Evolutionary conservation across 2,113 vertebrate genomes (phyloP), one percentile per base, ranked within the genome.

Genomic region (Halcyon senegalensis): DNA sequence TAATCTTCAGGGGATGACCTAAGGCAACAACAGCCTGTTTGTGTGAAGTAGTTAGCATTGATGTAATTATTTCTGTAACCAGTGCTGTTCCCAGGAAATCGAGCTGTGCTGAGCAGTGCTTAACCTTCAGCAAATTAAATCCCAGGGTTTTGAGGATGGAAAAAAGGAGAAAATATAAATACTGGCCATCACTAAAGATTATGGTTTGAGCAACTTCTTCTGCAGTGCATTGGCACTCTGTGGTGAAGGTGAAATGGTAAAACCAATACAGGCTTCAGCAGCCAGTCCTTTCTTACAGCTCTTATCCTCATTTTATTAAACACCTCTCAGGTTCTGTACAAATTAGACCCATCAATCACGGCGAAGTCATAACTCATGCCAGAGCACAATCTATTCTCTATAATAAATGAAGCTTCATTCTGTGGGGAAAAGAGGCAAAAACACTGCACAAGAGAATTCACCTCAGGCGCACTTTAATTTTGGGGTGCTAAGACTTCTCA

Each of bases 291-390:
- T 41, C 90, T 74, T 33, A 80, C 6, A 80, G 43, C 27, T 70
- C 46, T 72, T 39, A 23, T 33, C 44, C 27, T 86, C 9, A 8
- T 81, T 93, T 92, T 23, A 81, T 51, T 78, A 64, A 84, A 67
- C 18, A 90, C 21, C n/a, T 85, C 44, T 51, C 31, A 25, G 9
- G 20, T 85, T 74, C 48, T 63, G 51, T 55, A 81, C 67, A 90
- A 96, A 88, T 84, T 74, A 88, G 43, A 62, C 20, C 19, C 56
- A 84, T 95, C 78, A 70, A 84, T 90, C 90, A 85, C 63, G 84
- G 37, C 20, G 43, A 82, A 96, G 60, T 35, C 10, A 1, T 31
- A 90, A 89, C 19, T 83, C 35, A 73, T 15, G 16, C 11, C 4
- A 8, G 10, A 51, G 23, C 4, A 67, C 55, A 70, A 83, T 56